A percentile compares a stretch with the other conserved stretches of the same genome.
Evolutionary conservation across 2,888 invertebrate genomes (phyloP).

Genomic region (Meliscaeva auricollis): DNA sequence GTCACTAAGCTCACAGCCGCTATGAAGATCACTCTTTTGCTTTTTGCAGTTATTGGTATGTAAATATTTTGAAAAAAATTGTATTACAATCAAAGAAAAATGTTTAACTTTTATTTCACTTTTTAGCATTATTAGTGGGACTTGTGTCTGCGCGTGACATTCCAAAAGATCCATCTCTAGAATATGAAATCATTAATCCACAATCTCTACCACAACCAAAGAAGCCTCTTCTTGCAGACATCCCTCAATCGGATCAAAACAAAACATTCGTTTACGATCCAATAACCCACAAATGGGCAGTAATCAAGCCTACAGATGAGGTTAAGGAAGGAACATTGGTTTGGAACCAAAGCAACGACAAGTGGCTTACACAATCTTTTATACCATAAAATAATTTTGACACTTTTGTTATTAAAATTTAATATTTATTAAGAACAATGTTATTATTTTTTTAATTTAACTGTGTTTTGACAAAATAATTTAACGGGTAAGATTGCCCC

Average conservation of each 20-base stretch:
- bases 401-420: not conserved
- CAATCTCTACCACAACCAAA: constrained; percentile 52
- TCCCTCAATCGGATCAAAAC: constrained; percentile 76
- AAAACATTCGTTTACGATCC: constrained; percentile 81
- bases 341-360: constrained; percentile 83
- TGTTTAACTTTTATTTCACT: not conserved
- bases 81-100: not conserved
- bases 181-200: constrained; percentile 81
- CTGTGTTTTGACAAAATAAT: not conserved
- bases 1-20: constrained; percentile 21
- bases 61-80: constrained; percentile 37
- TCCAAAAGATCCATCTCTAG: constrained; percentile 78
- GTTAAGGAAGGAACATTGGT: constrained; percentile 79
- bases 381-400: constrained; percentile 26
- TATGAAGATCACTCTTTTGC: constrained; percentile 61
- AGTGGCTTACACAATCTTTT: constrained; percentile 80
- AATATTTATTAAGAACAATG: not conserved
- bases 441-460: not conserved
- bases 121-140: constrained; percentile 38
- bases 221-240: constrained; percentile 76
- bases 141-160: constrained; percentile 54
- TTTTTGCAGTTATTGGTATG: constrained; percentile 58
- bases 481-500: constrained; percentile 7
- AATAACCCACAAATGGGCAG: constrained; percentile 79
- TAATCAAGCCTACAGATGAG: constrained; percentile 78